phyloP scores from a whole-genome alignment of 2,888 invertebrate genomes.

The Slavum lentiscoides region DNA sequence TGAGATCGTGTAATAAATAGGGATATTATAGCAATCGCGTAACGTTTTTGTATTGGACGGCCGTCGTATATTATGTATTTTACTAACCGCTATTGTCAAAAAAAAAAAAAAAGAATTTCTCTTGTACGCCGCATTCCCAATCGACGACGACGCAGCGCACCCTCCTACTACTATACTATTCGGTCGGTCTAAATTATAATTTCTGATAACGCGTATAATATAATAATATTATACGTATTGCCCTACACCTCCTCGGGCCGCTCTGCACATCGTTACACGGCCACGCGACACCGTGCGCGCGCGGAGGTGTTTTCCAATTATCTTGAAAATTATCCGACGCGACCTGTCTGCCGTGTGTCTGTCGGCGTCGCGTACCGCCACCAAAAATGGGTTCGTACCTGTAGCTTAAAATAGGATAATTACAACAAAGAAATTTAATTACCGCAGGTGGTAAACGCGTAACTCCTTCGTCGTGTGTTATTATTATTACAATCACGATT shows the following conservation, averaged over 20 bases:
- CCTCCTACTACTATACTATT: no score
- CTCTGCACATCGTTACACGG: slow-evolving; percentile 1
- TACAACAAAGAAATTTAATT: slow-evolving; percentile 51
- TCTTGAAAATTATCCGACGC: slow-evolving; percentile 17
- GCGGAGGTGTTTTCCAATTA: slow-evolving; percentile 52
- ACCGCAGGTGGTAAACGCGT: slow-evolving; percentile 48
- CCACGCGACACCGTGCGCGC: slow-evolving; percentile 21
- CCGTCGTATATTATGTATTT: no score
- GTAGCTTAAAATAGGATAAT: slow-evolving; percentile 33
- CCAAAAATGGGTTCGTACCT: slow-evolving; percentile 18
- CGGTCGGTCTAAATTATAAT: neutral
- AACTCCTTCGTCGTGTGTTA: slow-evolving; percentile 14
- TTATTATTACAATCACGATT: slow-evolving; percentile 30
- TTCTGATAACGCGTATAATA: neutral
- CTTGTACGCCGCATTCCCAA: no score
- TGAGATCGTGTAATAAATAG: no score
- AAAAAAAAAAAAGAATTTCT: no score
- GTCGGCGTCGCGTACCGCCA: slow-evolving; percentile 3
- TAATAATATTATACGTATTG: neutral
- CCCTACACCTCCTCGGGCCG: slow-evolving; percentile 30
- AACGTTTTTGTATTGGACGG: no score
- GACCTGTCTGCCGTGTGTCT: slow-evolving; percentile 16
- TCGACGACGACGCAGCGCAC: neutral
- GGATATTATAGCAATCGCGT: no score
- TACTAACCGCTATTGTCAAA: no score